A percentile compares a stretch with the other conserved stretches of the same genome.
These are phyloP conservation scores for Campylorhamphus procurvoides DNA, from an alignment of 2,113 vertebrate genomes.

Conservation along the genomic window DNA sequence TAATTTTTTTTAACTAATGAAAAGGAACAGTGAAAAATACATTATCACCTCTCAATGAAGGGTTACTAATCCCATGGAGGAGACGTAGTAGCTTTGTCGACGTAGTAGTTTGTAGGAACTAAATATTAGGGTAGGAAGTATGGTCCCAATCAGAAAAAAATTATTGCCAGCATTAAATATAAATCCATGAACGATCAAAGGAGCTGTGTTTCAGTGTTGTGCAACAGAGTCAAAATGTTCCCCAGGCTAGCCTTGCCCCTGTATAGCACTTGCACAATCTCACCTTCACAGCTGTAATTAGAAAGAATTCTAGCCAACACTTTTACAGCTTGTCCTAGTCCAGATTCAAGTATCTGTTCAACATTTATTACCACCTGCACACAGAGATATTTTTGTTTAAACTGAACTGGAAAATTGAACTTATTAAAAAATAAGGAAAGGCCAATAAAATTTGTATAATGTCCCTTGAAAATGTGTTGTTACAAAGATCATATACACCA, in stretches of 20 bases:
- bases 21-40: background rate
- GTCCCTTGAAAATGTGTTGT: background rate
- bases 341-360: background rate
- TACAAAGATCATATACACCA: background rate
- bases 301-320: background rate
- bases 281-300: background rate
- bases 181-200: background rate
- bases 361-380: background rate
- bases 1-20: background rate
- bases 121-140: background rate
- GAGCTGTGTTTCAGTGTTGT: background rate
- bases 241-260: background rate
- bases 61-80: background rate
- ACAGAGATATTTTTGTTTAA: background rate
- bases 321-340: background rate
- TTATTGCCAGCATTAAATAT: background rate
- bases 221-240: background rate
- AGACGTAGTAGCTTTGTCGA: background rate
- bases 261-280: background rate
- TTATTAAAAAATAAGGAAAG: background rate
- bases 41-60: background rate
- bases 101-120: background rate
- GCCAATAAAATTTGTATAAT: background rate
- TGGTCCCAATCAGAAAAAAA: background rate
- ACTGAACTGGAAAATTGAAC: background rate